A percentile compares a stretch with the other conserved stretches of the same genome.
Evolutionary conservation across 1,140 invertebrate genomes (phyloP).

Genomic region (Bombyx mori): ASM3026992v2 NC_085123.1:5351001-5351500

Average conservation of each 20-base stretch:
- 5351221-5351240: constrained; percentile 82
- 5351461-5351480: too few species aligned
- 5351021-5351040: constrained; percentile 34
- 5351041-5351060: constrained; percentile 62
- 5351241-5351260: constrained; percentile 67
- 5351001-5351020: constrained; percentile 54
- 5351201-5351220: constrained; percentile 76
- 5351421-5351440: too few species aligned
- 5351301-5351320: background rate
- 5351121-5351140: constrained; percentile 52
- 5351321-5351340: too few species aligned
- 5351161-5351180: constrained; percentile 79
- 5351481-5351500: too few species aligned
- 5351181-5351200: constrained; percentile 76
- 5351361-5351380: too few species aligned
- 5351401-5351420: too few species aligned
- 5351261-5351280: background rate
- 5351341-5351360: too few species aligned
- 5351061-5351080: constrained; percentile 49
- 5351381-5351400: too few species aligned
- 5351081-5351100: constrained; percentile 65
- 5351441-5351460: too few species aligned
- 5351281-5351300: background rate
- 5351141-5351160: constrained; percentile 71
- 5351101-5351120: constrained; percentile 41